Conservation (phyloP, 92 coral and sea anemone genomes). For the Paragorgia papillata region DNA sequence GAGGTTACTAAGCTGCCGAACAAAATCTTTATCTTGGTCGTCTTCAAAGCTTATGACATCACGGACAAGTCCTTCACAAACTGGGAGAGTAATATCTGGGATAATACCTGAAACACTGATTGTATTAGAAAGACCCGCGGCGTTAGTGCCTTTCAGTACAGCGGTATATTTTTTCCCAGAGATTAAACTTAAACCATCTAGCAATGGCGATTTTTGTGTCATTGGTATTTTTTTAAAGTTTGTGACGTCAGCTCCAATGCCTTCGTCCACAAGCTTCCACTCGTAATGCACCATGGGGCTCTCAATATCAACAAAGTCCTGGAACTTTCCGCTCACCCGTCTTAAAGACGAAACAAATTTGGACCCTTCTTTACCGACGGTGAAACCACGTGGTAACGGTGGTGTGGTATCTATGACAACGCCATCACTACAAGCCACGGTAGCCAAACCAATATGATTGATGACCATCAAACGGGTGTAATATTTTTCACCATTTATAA, state of each 20-base stretch:
- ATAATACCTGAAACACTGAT: slow-evolving; percentile 73
- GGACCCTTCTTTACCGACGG: slow-evolving; percentile 60
- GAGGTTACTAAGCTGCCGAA: slow-evolving; percentile 62
- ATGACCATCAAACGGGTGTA: slow-evolving; percentile 75
- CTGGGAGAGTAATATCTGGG: slow-evolving; percentile 72
- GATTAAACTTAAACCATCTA: slow-evolving; percentile 67
- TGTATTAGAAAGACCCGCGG: slow-evolving; percentile 70
- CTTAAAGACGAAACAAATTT: slow-evolving; percentile 70
- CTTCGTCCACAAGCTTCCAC: slow-evolving; percentile 66
- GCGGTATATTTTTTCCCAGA: slow-evolving; percentile 65
- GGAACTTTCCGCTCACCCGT: slow-evolving; percentile 74
- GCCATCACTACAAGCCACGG: slow-evolving; percentile 92
- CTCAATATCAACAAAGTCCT: slow-evolving; percentile 68
- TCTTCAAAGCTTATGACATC: slow-evolving; percentile 66
- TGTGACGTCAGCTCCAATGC: slow-evolving; percentile 53
- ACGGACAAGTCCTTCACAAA: slow-evolving; percentile 56
- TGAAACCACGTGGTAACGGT: slow-evolving; percentile 64
- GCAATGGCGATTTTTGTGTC: slow-evolving; percentile 74
- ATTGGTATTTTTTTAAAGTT: slow-evolving; percentile 70
- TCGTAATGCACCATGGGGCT: slow-evolving; percentile 89
- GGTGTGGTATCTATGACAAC: slow-evolving; percentile 82
- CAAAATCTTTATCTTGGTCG: slow-evolving; percentile 74
- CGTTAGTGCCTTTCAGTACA: slow-evolving; percentile 79
- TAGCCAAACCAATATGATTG: slow-evolving; percentile 73
- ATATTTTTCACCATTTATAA: slow-evolving; percentile 71